Percentiles rank a stretch among this genome's conserved stretches.
Conservation (phyloP, 1,140 invertebrate genomes). For the Pseudoatta argentina region DNA sequence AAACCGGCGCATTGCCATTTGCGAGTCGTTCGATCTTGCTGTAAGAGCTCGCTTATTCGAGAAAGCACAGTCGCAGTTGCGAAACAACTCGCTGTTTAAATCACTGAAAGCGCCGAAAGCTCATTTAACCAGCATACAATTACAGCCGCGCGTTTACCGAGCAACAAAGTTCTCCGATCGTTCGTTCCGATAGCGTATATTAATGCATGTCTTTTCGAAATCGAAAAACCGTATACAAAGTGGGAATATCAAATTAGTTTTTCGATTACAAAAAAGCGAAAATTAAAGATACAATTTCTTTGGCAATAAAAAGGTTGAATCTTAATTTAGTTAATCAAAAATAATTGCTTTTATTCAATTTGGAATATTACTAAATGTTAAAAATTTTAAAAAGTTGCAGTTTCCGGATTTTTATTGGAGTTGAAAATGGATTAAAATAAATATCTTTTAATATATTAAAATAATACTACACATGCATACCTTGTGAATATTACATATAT, state of each 20-base stretch:
- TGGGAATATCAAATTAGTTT: not conserved
- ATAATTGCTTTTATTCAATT: not conserved
- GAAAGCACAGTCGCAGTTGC: constrained; percentile 31
- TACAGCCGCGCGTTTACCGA: constrained; percentile 15
- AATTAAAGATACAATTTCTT: not conserved
- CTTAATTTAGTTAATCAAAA: not conserved
- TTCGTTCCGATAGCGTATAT: constrained; percentile 4
- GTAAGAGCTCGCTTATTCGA: constrained; percentile 1
- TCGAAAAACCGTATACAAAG: not conserved
- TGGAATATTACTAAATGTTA: not conserved
- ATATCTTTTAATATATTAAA: constrained; percentile 23
- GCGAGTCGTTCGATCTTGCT: constrained; percentile 28
- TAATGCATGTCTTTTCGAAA: not conserved
- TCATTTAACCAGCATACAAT: constrained; percentile 43
- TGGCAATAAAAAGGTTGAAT: not conserved
- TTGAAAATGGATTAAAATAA: constrained; percentile 17
- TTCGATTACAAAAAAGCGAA: not conserved
- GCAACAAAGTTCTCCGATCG: constrained; percentile 32
- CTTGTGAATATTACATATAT: constrained; percentile 1
- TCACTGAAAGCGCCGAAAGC: constrained; percentile 34
- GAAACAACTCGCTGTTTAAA: constrained; percentile 49
- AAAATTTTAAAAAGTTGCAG: not conserved
- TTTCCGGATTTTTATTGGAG: not conserved
- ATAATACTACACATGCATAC: not conserved
- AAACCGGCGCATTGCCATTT: constrained; percentile 16